Conservation (phyloP, 2,888 invertebrate species). For the Cancer borealis region DNA sequence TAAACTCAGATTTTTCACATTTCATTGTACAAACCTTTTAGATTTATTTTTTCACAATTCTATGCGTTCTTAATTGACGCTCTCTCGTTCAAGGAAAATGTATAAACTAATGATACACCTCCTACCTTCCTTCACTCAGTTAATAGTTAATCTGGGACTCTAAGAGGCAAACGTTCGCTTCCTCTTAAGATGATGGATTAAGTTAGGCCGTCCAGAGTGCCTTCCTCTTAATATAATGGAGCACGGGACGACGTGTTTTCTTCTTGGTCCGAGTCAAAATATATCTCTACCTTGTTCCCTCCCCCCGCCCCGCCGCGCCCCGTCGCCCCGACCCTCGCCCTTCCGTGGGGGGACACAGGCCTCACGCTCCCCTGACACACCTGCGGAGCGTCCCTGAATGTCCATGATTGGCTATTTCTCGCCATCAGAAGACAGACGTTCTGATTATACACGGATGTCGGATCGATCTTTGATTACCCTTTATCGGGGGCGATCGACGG, state of each 20-base stretch:
- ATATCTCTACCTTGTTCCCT: conserved; percentile 25
- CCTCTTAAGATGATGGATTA: conserved; percentile 48
- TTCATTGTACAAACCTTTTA: not conserved
- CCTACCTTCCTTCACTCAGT: not conserved
- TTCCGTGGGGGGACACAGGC: conserved; percentile 28
- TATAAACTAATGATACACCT: not conserved
- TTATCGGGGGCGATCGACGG: conserved; percentile 51
- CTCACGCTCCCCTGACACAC: conserved; percentile 16
- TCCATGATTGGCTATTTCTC: conserved; percentile 70
- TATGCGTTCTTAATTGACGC: not conserved
- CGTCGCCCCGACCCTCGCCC: not conserved
- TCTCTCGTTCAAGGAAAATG: not conserved
- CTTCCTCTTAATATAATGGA: conserved; percentile 50
- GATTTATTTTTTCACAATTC: not conserved
- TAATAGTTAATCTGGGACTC: conserved; percentile 15
- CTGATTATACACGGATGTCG: conserved; percentile 73
- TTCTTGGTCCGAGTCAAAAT: conserved; percentile 38
- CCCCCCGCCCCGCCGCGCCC: not conserved
- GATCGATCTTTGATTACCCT: conserved; percentile 69
- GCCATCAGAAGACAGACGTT: conserved; percentile 69
- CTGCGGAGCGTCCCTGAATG: conserved; percentile 51
- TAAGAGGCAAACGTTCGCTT: conserved; percentile 44
- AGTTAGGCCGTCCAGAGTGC: conserved; percentile 48
- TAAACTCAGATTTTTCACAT: not conserved
- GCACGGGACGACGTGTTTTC: conserved; percentile 23